Evolutionary conservation across 2,888 invertebrate genomes (phyloP), one percentile per base, ranked within the genome.

Genomic region (Bruchidius siliquastri): DNA sequence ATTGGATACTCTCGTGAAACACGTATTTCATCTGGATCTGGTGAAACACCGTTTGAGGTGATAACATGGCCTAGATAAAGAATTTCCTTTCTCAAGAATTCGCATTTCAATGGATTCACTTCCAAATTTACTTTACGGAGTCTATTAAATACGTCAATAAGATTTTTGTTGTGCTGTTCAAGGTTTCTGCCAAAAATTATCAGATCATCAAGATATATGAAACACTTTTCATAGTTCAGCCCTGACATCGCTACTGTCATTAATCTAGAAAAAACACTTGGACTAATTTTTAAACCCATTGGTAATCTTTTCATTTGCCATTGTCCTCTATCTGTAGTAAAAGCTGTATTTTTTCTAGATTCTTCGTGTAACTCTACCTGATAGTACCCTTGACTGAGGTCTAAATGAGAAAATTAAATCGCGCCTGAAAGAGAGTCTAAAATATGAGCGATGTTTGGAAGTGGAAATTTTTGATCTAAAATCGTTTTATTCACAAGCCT

Each of bases 391-490:
- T 81, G 79, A 76, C 73, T 76, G 76, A 74, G 72, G 71, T 75
- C 78, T 21, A 81, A 71, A 76, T 81, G 79, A 20, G 77, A 75
- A 74, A 80, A 81, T 73, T 79, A 82, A 26, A 81, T 74, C 67
- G 81, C 78, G 72, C 81, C 78, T 22, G 74, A 73, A 32, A 82
- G 72, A 8, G 78, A 80, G 77, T 82, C 80, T 74, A 81, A 72
- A 75, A 81, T 82, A 72, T 81, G 79, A 10, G 73, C 71, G 66
- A 81, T 80, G 26, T 70, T 70, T 26, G 32, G 69, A 10, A 69
- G 69, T 69, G 10, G 70, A 70, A 22, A 70, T 70, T 70, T 70
- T 10, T 22, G 8, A n/a, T 70, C 66, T 21, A 68, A 30, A 22
- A 73, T 26, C 8, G 70, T 20, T 20, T 20, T 6, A 49, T 73